phyloP scores from a whole-genome alignment of 2,888 invertebrate species.

The Zootermopsis nevadensis region DNA sequence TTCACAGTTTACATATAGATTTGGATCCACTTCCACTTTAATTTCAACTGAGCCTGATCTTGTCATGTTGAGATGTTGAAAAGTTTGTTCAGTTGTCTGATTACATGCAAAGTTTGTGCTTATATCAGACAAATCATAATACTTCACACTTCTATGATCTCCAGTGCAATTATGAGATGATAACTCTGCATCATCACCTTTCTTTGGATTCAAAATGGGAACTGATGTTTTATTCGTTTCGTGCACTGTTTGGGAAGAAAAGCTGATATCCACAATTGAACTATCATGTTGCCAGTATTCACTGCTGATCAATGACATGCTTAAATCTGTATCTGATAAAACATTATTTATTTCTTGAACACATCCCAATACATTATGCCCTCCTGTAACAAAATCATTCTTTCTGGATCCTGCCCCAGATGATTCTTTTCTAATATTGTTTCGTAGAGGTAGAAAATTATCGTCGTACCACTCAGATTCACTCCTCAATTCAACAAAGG shows the following conservation, averaged over 20 bases:
- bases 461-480: background rate
- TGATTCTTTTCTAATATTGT: background rate
- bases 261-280: background rate
- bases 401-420: background rate
- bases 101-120: background rate
- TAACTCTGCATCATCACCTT: background rate
- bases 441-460: background rate
- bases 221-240: background rate
- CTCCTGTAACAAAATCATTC: background rate
- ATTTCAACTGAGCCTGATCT: constrained; percentile 2
- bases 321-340: background rate
- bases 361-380: background rate
- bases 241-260: background rate
- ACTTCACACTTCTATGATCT: background rate
- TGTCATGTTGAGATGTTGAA: no score
- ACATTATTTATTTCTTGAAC: background rate
- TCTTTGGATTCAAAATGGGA: background rate
- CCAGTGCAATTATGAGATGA: background rate
- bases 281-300: background rate
- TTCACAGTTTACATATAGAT: constrained; percentile 7
- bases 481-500: background rate
- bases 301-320: background rate
- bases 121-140: background rate
- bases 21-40: constrained; percentile 14
- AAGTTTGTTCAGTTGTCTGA: background rate